Conservation (phyloP, 1,140 invertebrate species). For the Euura saliciscinereae region DNA sequence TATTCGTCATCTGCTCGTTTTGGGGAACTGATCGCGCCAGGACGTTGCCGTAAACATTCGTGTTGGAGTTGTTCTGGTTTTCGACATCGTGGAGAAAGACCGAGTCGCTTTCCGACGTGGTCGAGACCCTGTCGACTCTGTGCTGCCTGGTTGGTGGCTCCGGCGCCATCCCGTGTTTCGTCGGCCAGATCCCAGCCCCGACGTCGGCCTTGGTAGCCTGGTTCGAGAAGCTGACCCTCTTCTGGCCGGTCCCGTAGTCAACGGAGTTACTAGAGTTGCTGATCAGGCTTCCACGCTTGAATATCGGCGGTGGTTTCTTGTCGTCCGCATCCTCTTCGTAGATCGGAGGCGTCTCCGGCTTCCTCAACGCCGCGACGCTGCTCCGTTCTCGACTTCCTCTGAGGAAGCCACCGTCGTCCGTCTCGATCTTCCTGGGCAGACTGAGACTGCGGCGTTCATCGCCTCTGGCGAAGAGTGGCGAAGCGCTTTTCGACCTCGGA, state of each 20-base stretch:
- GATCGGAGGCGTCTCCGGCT: constrained; percentile 20
- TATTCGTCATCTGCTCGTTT: neutral
- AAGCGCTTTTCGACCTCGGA: constrained; percentile 37
- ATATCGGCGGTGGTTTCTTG: constrained; percentile 55
- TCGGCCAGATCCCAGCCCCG: constrained; percentile 56
- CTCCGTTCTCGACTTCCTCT: neutral
- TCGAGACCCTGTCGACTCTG: constrained; percentile 27
- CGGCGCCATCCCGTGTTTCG: constrained; percentile 61
- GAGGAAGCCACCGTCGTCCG: constrained; percentile 18
- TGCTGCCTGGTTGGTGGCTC: constrained; percentile 61
- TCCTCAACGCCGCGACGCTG: neutral
- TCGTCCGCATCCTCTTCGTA: constrained; percentile 36
- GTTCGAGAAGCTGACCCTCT: constrained; percentile 62
- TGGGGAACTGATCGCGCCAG: neutral
- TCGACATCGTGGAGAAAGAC: constrained; percentile 29
- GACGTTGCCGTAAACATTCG: constrained; percentile 30
- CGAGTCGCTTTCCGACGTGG: constrained; percentile 34
- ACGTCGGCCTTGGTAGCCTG: constrained; percentile 36
- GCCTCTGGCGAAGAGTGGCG: constrained; percentile 40
- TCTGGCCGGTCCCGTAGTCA: constrained; percentile 49
- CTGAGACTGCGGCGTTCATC: constrained; percentile 39
- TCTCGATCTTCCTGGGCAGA: constrained; percentile 28
- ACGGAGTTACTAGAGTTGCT: constrained; percentile 39
- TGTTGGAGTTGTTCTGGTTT: constrained; percentile 29
- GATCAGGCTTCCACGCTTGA: constrained; percentile 61